Percentiles rank a stretch among this genome's conserved stretches.
phyloP scores from a whole-genome alignment of 2,888 invertebrate species.

The Neoitamus cyanurus region DNA sequence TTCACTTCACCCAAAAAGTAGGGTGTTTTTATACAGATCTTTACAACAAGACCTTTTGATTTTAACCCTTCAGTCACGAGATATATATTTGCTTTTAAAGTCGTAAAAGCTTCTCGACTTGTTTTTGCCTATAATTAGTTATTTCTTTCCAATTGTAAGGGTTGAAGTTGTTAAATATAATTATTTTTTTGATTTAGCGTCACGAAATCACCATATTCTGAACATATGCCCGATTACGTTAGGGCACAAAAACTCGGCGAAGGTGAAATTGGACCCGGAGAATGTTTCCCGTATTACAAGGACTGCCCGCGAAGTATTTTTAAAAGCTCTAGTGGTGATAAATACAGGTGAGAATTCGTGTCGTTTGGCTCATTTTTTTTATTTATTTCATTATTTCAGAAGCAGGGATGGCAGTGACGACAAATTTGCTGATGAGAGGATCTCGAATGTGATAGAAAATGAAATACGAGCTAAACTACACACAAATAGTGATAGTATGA shows the following conservation, averaged over 20 bases:
- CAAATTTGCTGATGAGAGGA: background rate
- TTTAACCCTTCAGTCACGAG: no score
- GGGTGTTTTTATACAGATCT: no score
- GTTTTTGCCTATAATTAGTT: no score
- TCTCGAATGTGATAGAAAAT: conserved; percentile 30
- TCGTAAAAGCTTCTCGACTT: no score
- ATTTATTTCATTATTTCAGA: background rate
- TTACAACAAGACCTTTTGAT: no score
- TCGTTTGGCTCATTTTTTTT: background rate
- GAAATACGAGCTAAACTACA: background rate
- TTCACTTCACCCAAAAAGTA: no score
- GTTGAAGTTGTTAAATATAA: background rate
- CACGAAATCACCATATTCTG: conserved; percentile 83
- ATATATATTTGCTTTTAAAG: no score
- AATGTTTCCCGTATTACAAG: conserved; percentile 88
- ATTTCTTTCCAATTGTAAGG: no score
- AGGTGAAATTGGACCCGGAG: conserved; percentile 73
- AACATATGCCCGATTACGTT: conserved; percentile 80
- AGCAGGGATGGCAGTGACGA: background rate
- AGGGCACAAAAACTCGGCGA: conserved; percentile 82
- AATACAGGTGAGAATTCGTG: conserved; percentile 51
- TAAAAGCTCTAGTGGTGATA: conserved; percentile 61
- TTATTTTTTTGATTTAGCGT: conserved; percentile 74
- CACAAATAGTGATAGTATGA: conserved; percentile 15
- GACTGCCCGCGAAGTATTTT: conserved; percentile 86